Percentiles rank a stretch among this genome's conserved stretches.
These are phyloP conservation scores for Napeogenes sylphis DNA, from an alignment of 2,888 invertebrate species.

Conservation along the genomic window DNA sequence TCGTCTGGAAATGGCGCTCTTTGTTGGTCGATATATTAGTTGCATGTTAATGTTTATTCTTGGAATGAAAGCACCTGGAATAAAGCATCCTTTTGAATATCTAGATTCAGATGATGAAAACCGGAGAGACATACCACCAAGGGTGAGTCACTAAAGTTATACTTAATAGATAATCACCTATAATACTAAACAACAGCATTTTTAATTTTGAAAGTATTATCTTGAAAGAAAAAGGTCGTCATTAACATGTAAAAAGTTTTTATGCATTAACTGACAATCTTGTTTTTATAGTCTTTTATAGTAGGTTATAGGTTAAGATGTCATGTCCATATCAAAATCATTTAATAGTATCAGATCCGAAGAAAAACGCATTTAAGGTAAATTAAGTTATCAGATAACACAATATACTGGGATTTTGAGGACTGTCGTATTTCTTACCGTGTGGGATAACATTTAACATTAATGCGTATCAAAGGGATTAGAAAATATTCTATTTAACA, in stretches of 20 bases:
- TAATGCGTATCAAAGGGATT: neutral
- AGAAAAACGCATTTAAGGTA: constrained; percentile 43
- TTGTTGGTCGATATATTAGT: constrained; percentile 87
- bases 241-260: neutral
- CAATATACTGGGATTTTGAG: constrained; percentile 8
- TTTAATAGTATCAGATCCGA: constrained; percentile 46
- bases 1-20: constrained; percentile 90
- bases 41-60: constrained; percentile 88
- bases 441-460: neutral
- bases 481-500: too few species aligned
- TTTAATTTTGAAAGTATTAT: too few species aligned
- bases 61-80: constrained; percentile 92
- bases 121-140: constrained; percentile 54
- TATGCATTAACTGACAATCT: constrained; percentile 1
- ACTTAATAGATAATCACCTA: too few species aligned
- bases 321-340: constrained; percentile 74
- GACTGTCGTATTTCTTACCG: constrained; percentile 17
- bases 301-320: constrained; percentile 53
- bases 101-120: constrained; percentile 72
- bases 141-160: constrained; percentile 45
- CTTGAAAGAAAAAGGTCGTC: neutral
- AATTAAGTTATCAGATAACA: constrained; percentile 14
- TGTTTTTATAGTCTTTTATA: constrained; percentile 15
- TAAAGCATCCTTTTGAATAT: constrained; percentile 80
- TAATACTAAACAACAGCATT: too few species aligned